These are phyloP conservation scores for Eulimnadia texana DNA, from an alignment of 1,140 invertebrate genomes.

Conservation along the genomic window DNA sequence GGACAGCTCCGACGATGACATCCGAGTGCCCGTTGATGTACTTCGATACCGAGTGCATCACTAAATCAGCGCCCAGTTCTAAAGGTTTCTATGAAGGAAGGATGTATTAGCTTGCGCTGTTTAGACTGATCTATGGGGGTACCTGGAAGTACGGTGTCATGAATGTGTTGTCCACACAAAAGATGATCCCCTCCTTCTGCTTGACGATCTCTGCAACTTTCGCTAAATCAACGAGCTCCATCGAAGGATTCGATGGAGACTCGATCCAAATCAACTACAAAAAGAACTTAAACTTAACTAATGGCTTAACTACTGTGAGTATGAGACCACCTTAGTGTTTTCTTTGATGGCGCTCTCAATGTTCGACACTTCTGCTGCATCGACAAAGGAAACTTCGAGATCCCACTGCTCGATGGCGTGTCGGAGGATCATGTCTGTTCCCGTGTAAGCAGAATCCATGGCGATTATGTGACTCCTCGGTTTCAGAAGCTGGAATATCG, in stretches of 20 bases:
- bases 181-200: slow-evolving; percentile 28
- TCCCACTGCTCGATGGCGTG: not conserved
- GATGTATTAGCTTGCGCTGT: slow-evolving; percentile 5
- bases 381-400: slow-evolving; percentile 3
- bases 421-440: not conserved
- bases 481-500: not conserved
- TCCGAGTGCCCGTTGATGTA: slow-evolving; percentile 53
- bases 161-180: slow-evolving; percentile 51
- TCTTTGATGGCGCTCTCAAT: not conserved
- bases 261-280: slow-evolving; percentile 45
- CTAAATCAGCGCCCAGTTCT: slow-evolving; percentile 43
- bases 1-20: slow-evolving; percentile 45
- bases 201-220: slow-evolving; percentile 31
- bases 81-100: slow-evolving; percentile 35
- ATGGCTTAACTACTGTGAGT: not conserved
- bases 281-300: not conserved
- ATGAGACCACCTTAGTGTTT: not conserved
- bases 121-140: not conserved
- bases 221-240: slow-evolving; percentile 44
- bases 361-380: not conserved
- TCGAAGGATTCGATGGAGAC: slow-evolving; percentile 46
- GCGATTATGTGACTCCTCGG: slow-evolving; percentile 3
- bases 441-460: not conserved
- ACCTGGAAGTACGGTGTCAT: slow-evolving; percentile 43
- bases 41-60: slow-evolving; percentile 46